A percentile compares a stretch with the other conserved stretches of the same genome.
These are phyloP conservation scores for Lacerta bilineata DNA, from an alignment of 2,797 vertebrate species.

Conservation along the genomic window DNA sequence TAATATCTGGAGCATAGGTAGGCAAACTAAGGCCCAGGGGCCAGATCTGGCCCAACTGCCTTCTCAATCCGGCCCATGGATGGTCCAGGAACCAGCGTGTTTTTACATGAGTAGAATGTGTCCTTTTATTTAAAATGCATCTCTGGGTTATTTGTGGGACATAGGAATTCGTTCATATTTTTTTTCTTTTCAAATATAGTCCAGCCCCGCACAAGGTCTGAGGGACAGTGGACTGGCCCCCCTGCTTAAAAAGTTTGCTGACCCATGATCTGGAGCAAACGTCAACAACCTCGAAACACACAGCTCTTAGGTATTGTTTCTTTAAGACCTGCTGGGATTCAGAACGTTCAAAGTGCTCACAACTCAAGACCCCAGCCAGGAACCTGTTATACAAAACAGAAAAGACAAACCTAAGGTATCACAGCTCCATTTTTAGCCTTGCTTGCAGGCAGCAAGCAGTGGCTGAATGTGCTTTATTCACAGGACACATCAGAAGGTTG, in stretches of 20 bases:
- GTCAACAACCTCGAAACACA: constrained; percentile 3
- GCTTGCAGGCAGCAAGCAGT: not conserved
- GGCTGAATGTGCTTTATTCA: not conserved
- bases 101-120: too few species aligned
- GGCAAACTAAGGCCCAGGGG: too few species aligned
- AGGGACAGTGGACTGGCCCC: too few species aligned
- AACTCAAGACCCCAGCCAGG: not conserved
- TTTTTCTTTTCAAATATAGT: too few species aligned
- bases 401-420: not conserved
- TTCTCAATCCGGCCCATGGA: too few species aligned
- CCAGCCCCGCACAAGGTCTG: too few species aligned
- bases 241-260: too few species aligned
- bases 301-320: not conserved
- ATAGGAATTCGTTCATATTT: too few species aligned
- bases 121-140: too few species aligned
- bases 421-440: not conserved
- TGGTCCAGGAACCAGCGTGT: too few species aligned
- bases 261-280: not conserved
- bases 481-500: not conserved
- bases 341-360: not conserved
- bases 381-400: not conserved
- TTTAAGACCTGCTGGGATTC: not conserved
- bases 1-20: not conserved
- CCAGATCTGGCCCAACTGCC: too few species aligned
- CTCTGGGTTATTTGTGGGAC: too few species aligned